Base-by-base conservation (phyloP, 1,140 invertebrate species). In the Lordiphosa clarofinis region DNA sequence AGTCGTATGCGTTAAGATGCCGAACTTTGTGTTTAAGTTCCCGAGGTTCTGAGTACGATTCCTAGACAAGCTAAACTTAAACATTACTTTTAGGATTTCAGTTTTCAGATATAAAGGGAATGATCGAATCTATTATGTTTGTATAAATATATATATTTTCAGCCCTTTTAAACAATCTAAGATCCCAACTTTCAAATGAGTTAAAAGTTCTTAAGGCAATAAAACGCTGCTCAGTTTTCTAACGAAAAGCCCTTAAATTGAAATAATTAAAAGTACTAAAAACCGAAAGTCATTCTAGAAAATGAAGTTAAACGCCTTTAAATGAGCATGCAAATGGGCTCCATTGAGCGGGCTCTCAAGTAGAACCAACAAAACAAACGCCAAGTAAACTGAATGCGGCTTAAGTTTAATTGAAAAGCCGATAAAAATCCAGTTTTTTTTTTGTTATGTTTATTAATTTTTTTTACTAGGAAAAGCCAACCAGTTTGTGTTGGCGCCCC, bases 391-490 rank as follows among this genome's bases (percentile, higher is more conserved):
- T 28, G 6, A 28, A 28, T 28, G 24, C 24, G 24, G 24, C 24
- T 28, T 6, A 28, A 28, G 48, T 48, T 64, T 76, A 69, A 78
- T 78, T 73, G 56, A 78, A 78, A 56, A 19, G 39, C 47, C 55
- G 62, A 71, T 76, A 55, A 50, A 55, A 76, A 76, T 68, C 58
- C 42, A 67, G 55, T 67, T 66, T 66, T 56, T 65, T 21, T 28
- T 4, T 24, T 24, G 21, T 24, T 24, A 28, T 28, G 24, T 28
- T 7, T 28, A 2, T 40, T 24, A 15, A 1, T 42, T 21, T 13
- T 46, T 28, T 67, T 28, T 36, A 58, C 39, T 39, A 42, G 63
- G 65, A 68, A 60, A 69, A 78, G 36, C 58, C 64, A 46, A 70
- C 72, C 72, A 56, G 69, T 73, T 70, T 56, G 46, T 36, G 33